Evolutionary conservation across 2,888 invertebrate genomes (phyloP).

Genomic region (Drosophila melanosoma): DNA sequence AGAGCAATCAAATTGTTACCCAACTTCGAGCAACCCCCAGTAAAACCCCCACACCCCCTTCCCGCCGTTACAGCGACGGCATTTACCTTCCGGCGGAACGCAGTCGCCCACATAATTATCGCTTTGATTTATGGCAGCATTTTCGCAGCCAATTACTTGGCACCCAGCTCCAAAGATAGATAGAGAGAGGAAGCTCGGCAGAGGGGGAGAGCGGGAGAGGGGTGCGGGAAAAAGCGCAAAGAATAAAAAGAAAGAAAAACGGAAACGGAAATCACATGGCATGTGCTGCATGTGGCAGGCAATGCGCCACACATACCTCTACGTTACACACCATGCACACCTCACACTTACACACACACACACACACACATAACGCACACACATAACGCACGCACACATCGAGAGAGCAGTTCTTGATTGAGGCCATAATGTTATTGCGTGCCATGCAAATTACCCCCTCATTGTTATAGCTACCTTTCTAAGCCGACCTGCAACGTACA

Average conservation of each 20-base stretch:
- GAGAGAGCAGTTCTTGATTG: constrained; percentile 17
- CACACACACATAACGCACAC: neutral
- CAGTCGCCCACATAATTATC: constrained; percentile 82
- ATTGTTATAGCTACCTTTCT: constrained; percentile 19
- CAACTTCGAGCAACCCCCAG: constrained; percentile 10
- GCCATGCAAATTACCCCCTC: constrained; percentile 52
- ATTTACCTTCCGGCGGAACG: constrained; percentile 41
- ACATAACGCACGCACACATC: neutral
- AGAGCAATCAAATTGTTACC: constrained; percentile 36
- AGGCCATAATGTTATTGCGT: constrained; percentile 51
- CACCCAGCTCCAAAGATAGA: constrained; percentile 25
- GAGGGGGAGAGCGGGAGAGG: constrained; percentile 8
- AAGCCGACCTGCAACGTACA: constrained; percentile 2
- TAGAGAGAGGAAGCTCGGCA: neutral
- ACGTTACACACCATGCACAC: constrained; percentile 1
- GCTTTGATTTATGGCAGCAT: constrained; percentile 78
- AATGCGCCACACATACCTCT: constrained; percentile 17
- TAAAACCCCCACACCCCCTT: neutral
- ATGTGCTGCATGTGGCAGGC: constrained; percentile 43
- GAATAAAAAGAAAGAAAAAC: constrained; percentile 12
- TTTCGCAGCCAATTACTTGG: constrained; percentile 79
- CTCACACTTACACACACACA: neutral
- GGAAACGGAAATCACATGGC: constrained; percentile 61
- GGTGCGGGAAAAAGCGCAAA: constrained; percentile 1
- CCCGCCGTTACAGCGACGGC: neutral